A percentile compares a stretch with the other conserved stretches of the same genome.
Evolutionary conservation across 2,113 vertebrate genomes (phyloP).

Genomic region (Puffinus mauretanicus): DNA sequence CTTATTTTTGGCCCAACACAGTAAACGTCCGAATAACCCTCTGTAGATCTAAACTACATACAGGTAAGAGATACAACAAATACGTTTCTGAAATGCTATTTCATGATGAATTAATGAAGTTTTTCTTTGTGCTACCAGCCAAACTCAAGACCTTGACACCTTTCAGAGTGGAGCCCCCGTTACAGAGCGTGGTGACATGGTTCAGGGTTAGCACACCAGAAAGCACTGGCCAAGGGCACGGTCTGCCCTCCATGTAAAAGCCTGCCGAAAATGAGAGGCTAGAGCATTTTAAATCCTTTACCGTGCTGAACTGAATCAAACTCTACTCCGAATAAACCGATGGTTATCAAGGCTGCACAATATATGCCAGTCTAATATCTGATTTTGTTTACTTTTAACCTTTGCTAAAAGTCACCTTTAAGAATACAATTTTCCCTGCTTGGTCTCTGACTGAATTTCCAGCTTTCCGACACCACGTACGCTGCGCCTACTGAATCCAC

Average conservation of each 20-base stretch:
- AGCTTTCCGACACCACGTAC: rapidly evolving
- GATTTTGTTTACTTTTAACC: not conserved
- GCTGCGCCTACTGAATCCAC: rapidly evolving
- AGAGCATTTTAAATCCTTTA: not conserved
- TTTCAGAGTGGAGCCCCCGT: not conserved
- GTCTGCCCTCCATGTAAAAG: rapidly evolving
- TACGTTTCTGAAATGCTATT: not conserved
- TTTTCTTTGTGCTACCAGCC: not conserved
- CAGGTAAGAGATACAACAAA: not conserved
- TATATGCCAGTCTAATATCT: not conserved
- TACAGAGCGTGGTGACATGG: rapidly evolving
- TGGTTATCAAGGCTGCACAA: not conserved
- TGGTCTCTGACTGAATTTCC: not conserved
- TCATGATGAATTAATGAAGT: not conserved
- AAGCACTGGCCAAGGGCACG: not conserved
- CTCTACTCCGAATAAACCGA: rapidly evolving
- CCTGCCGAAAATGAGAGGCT: not conserved
- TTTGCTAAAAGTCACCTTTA: not conserved
- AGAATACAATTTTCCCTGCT: not conserved
- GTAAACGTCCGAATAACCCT: not conserved
- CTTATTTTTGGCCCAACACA: not conserved
- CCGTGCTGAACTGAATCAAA: not conserved
- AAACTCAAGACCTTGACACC: not conserved
- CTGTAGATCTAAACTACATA: not conserved
- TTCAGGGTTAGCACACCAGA: not conserved